phyloP scores from a whole-genome alignment of 1,140 invertebrate genomes.

The Nylanderia fulva region DNA sequence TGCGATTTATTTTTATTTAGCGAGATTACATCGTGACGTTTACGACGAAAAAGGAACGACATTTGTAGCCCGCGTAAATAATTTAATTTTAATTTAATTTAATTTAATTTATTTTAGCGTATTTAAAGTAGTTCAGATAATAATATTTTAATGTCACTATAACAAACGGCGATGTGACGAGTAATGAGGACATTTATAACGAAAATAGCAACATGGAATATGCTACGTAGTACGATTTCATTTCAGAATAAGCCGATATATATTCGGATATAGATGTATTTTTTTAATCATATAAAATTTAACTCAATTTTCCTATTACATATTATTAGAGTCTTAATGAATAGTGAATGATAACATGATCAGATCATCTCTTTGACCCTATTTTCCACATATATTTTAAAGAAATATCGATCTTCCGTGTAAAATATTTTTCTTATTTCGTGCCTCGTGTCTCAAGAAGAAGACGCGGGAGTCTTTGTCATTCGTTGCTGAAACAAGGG shows the following conservation, averaged over 20 bases:
- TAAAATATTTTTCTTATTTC: conserved; percentile 57
- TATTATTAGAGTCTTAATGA: neutral
- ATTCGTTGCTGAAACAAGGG: conserved; percentile 65
- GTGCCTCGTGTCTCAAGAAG: conserved; percentile 16
- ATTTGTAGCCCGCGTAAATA: too few species aligned
- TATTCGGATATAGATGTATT: neutral
- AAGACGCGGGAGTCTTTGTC: conserved; percentile 21
- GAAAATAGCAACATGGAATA: too few species aligned
- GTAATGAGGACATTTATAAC: too few species aligned
- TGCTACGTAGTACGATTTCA: too few species aligned
- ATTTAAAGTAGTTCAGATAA: neutral
- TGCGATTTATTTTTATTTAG: neutral
- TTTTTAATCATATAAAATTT: neutral
- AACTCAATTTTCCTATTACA: neutral
- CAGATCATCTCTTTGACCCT: neutral
- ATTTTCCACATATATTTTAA: neutral
- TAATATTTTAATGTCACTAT: neutral
- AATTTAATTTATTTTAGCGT: neutral
- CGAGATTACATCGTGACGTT: neutral
- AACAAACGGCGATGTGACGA: neutral
- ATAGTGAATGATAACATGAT: neutral
- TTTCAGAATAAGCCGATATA: neutral
- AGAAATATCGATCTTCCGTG: neutral
- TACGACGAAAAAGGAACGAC: neutral
- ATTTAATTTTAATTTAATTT: too few species aligned